phyloP scores from a whole-genome alignment of 2,888 invertebrate genomes.

The Chymomyza caudatula region DNA sequence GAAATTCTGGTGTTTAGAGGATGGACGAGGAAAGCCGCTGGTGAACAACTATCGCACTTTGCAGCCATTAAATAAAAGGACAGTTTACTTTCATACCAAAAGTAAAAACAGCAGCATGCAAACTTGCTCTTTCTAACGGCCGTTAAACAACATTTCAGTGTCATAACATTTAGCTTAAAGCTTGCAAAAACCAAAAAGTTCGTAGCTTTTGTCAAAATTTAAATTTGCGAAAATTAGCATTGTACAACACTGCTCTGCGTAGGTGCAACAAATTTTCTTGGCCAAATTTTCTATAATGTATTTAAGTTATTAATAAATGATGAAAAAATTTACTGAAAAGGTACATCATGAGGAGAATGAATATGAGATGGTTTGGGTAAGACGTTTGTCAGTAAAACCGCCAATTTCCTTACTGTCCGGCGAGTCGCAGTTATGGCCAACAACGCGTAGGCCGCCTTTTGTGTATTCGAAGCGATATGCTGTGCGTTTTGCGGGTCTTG shows the following conservation, averaged over 20 bases:
- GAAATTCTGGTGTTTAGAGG: conserved; percentile 45
- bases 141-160: not conserved
- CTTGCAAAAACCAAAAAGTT: not conserved
- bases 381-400: not conserved
- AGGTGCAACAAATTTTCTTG: not conserved
- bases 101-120: not conserved
- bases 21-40: conserved; percentile 34
- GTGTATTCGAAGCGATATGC: conserved; percentile 89
- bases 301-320: conserved; percentile 13
- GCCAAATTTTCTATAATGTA: not conserved
- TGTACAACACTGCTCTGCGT: not conserved
- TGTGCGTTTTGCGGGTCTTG: conserved; percentile 88
- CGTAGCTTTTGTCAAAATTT: not conserved
- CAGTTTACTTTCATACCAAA: conserved; percentile 17
- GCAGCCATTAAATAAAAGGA: conserved; percentile 23
- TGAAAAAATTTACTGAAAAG: conserved; percentile 55
- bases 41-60: conserved; percentile 46
- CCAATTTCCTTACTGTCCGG: not conserved
- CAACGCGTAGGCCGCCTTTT: conserved; percentile 82
- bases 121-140: not conserved
- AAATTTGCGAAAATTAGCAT: not conserved
- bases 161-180: not conserved
- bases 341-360: conserved; percentile 48
- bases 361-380: conserved; percentile 52
- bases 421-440: not conserved